phyloP scores from a whole-genome alignment of 2,888 invertebrate genomes.

The Dasypolia templi region DNA sequence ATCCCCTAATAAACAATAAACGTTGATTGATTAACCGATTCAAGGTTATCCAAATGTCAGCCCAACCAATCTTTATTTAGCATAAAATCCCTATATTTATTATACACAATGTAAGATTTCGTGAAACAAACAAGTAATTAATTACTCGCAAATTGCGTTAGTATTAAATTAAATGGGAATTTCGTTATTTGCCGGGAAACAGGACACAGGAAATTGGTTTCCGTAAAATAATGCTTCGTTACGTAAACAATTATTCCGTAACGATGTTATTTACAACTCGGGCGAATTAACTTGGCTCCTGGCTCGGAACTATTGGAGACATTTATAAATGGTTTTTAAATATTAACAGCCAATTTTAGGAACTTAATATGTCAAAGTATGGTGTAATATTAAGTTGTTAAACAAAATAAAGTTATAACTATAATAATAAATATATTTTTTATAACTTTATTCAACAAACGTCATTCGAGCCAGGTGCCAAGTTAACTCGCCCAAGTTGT shows the following conservation, averaged over 20 bases:
- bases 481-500: too few relatives aligned
- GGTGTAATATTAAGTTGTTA: too few relatives aligned
- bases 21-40: slow-evolving; percentile 39
- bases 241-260: slow-evolving; percentile 11
- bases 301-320: too few relatives aligned
- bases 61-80: slow-evolving; percentile 19
- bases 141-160: slow-evolving; percentile 10
- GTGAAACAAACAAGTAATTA: slow-evolving; percentile 25
- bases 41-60: slow-evolving; percentile 28
- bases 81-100: slow-evolving; percentile 3
- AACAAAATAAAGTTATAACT: too few relatives aligned
- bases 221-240: slow-evolving; percentile 6
- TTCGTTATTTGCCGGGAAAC: slow-evolving; percentile 15
- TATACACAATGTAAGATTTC: slow-evolving; percentile 4
- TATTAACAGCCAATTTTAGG: too few relatives aligned
- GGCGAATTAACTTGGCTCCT: too few relatives aligned
- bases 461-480: too few relatives aligned
- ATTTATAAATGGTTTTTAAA: too few relatives aligned
- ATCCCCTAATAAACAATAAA: slow-evolving; percentile 26
- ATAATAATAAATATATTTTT: too few relatives aligned
- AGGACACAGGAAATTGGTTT: slow-evolving; percentile 15
- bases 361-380: too few relatives aligned
- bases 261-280: neutral
- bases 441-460: too few relatives aligned
- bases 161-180: slow-evolving; percentile 18